phyloP scores from a whole-genome alignment of 1,140 invertebrate genomes.

The Neocloeon triangulifer region DNA sequence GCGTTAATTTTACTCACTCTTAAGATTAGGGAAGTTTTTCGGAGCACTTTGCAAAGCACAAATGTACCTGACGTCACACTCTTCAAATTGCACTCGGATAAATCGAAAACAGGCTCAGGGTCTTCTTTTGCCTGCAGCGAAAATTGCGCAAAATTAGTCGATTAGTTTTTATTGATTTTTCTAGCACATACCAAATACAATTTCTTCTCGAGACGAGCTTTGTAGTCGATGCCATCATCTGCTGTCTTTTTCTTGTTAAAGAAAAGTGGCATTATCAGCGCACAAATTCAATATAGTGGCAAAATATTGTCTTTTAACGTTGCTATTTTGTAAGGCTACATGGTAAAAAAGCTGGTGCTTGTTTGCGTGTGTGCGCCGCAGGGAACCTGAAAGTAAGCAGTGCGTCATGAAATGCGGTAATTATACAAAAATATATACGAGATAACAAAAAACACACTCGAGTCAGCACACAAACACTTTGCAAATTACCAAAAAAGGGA shows the following conservation, averaged over 20 bases:
- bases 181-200: conserved; percentile 35
- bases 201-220: conserved; percentile 43
- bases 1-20: background rate
- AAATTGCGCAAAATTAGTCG: conserved; percentile 1
- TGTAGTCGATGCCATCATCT: conserved; percentile 23
- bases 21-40: conserved; percentile 33
- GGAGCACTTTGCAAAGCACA: conserved; percentile 50
- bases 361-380: background rate
- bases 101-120: conserved; percentile 48
- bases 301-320: background rate
- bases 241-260: no score
- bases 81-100: conserved; percentile 43
- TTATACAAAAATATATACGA: no score
- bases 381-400: background rate
- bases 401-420: no score
- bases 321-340: background rate
- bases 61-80: conserved; percentile 47
- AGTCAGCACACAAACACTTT: no score
- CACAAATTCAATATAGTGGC: no score
- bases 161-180: no score
- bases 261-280: no score
- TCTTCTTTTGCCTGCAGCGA: conserved; percentile 36
- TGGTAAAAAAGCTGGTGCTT: no score
- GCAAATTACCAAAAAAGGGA: no score
- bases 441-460: no score